Evolutionary conservation across 2,888 invertebrate genomes (phyloP), one percentile per base, ranked within the genome.

Genomic region (Melanostoma mellinum): DNA sequence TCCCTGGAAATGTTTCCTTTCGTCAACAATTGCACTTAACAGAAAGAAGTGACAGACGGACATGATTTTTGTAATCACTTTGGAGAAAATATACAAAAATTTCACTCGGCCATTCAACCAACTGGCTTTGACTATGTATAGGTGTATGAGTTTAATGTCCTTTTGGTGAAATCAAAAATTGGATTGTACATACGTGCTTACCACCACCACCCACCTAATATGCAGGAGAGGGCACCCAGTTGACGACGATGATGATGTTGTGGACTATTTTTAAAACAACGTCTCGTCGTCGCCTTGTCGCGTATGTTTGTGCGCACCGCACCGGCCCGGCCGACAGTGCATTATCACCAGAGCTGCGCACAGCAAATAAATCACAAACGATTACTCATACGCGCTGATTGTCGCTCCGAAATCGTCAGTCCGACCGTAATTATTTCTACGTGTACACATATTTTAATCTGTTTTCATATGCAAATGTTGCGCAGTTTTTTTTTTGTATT

Each of bases 121-220:
- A 68, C 48, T 48, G 50, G 40, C 68, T 35, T 10, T 20, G 20
- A 20, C 20, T 68, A 60, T 50, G 48, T 60, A 4, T 63, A 46
- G 40, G 60, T 67, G 63, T 52, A 63, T 61, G 82, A 82, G 82
- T 82, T 84, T 84, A 84, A 78, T 71, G 82, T 84, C 82, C 82
- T 84, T 78, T 74, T 61, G 63, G 52, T 65, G 61, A 81, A 58
- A 67, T 8, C 65, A n/a, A 61, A 58, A 81, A 73, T 56, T 58
- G 36, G 33, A 68, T 48, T 10, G 44, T 20, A 44, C 44, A 74
- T 60, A 61, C 35, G 32, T 10, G 44, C 10, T 38, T 52, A 65
- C 53, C 40, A 0, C 42, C 48, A 33, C 46, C 74, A 48, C 10
- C 69, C n/a, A 32, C 58, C 63, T 35, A 36, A 35, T 38, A n/a